Base-by-base conservation (phyloP, 2,113 vertebrate genomes). In the Sigmodon hispidus region DNA sequence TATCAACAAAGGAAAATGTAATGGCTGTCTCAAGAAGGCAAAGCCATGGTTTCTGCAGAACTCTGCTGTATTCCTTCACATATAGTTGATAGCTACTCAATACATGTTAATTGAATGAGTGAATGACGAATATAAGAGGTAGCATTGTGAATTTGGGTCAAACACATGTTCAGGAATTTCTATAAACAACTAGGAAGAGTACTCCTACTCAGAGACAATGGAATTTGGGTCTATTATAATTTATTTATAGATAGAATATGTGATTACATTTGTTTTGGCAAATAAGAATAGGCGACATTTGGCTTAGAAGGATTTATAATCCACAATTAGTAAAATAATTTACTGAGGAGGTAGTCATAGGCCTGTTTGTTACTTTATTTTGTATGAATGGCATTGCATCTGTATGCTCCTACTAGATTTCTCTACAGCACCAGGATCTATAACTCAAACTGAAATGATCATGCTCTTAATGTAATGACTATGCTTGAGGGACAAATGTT, bases 261-360 rank as follows among this genome's bases (percentile, higher is more conserved):
- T 91, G 65, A 90, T 9, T 43, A 76, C 11, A 80, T 85, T 89
- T 89, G 9, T 57, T 86, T 83, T 24, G 36, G 45, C 29, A 77
- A 61, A 43, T 93, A 73, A 91, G 72, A 11, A 88, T 29, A 61
- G 67, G 50, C 90, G 57, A 59, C 69, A 94, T 77, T 34, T 40
- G 40, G 21, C 26, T 83, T 87, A 84, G 70, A 40, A 92, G 87
- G 36, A 70, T 93, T 97, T 65, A 57, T 80, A 84, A 90, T 80
- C 26, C 67, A 93, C 29, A 87, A 5, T n/a, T 86, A 31, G 11
- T 92, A 61, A 84, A 94, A 80, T 73, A 90, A 34, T 19, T 52
- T 89, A 84, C 57, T 67, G 89, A 75, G 34, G 70, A 36, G 31
- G 63, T 89, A 24, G 45, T 69, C 29, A 40, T 21, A 84, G 15